Percentiles rank a stretch among this genome's conserved stretches.
Conservation (phyloP, 37 sponge, comb jelly and placozoan species). For the Halichondria panicea region DNA sequence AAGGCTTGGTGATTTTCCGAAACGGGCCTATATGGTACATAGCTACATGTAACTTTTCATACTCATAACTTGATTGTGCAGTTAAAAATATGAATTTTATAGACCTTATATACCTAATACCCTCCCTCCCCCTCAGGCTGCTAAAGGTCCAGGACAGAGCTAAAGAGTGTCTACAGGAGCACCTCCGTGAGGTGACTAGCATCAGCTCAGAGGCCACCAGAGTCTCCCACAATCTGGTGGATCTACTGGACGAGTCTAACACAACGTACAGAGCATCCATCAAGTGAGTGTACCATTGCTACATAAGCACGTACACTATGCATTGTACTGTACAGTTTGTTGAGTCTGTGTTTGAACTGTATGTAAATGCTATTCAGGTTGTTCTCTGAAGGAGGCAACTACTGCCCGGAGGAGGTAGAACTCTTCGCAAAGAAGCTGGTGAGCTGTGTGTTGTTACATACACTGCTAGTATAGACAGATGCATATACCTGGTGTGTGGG, state of each 20-base stretch:
- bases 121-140: constrained; percentile 12
- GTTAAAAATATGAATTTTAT: neutral
- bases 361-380: constrained; percentile 18
- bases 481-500: too few species aligned
- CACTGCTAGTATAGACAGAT: too few species aligned
- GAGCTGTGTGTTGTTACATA: too few species aligned
- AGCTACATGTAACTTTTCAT: too few species aligned
- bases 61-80: too few species aligned
- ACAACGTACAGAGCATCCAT: constrained; percentile 43
- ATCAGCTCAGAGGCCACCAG: neutral
- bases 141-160: constrained; percentile 9
- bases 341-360: neutral
- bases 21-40: too few species aligned
- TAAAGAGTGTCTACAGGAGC: neutral
- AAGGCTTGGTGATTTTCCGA: too few species aligned
- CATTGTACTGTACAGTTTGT: neutral
- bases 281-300: constrained; percentile 27
- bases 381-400: constrained; percentile 87
- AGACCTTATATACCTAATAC: neutral
- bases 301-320: neutral
- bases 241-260: constrained; percentile 26
- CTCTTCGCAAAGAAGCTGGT: constrained; percentile 52
- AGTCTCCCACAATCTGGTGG: neutral
- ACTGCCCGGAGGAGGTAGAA: constrained; percentile 79
- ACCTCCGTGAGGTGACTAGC: neutral